These are phyloP conservation scores for Drosophila birchii DNA, from an alignment of 2,888 invertebrate genomes.

Conservation along the genomic window DNA sequence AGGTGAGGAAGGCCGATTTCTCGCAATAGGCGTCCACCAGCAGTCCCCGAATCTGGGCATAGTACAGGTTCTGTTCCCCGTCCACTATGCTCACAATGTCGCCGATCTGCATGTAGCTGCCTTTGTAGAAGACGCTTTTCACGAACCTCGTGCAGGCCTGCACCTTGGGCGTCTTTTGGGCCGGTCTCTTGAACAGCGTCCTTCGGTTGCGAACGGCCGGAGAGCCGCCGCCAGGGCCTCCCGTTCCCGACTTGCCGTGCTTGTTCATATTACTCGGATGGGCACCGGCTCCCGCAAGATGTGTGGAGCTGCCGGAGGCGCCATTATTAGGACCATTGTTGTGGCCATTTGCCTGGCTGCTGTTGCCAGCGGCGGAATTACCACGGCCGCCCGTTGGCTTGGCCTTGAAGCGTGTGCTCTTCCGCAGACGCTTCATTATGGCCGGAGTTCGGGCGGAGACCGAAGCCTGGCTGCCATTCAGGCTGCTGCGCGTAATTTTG, in stretches of 20 bases:
- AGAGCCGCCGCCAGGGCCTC: constrained; percentile 16
- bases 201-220: constrained; percentile 87
- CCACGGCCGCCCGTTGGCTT: constrained; percentile 49
- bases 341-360: constrained; percentile 33
- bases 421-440: constrained; percentile 64
- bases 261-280: constrained; percentile 29
- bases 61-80: constrained; percentile 91
- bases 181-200: constrained; percentile 91
- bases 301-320: constrained; percentile 3
- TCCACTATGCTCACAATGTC: constrained; percentile 95
- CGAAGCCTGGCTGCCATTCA: constrained; percentile 49
- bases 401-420: constrained; percentile 71
- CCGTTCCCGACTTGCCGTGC: constrained; percentile 41
- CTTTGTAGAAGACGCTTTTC: constrained; percentile 91
- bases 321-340: constrained; percentile 37
- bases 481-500: constrained; percentile 60
- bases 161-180: constrained; percentile 92
- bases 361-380: neutral
- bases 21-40: constrained; percentile 96
- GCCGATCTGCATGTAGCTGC: constrained; percentile 93
- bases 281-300: constrained; percentile 20
- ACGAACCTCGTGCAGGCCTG: constrained; percentile 93
- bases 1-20: constrained; percentile 95
- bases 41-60: constrained; percentile 95
- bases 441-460: constrained; percentile 51